Conservation (phyloP, 2,888 invertebrate species). For the Slavum lentiscoides region DNA sequence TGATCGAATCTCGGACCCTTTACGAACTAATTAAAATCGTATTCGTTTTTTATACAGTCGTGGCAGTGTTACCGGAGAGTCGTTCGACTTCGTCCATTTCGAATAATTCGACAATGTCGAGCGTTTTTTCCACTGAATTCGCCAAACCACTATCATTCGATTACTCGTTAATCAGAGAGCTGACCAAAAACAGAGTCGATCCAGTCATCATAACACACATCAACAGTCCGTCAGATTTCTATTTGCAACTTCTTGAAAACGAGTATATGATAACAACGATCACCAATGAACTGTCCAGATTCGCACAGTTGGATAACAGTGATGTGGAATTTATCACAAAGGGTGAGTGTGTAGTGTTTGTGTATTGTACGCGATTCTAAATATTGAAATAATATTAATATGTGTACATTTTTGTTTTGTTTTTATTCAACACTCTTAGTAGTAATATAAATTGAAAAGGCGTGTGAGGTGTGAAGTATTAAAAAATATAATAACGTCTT, state of each 20-base stretch:
- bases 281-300: not conserved
- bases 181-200: not conserved
- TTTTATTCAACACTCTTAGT: too few relatives aligned
- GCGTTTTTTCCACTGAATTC: too few relatives aligned
- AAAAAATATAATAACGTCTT: too few relatives aligned
- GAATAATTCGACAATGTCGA: not conserved
- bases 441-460: too few relatives aligned
- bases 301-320: not conserved
- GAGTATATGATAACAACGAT: not conserved
- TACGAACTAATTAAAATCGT: too few relatives aligned
- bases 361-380: not conserved
- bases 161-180: not conserved
- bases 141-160: not conserved
- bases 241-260: slow-evolving; percentile 16
- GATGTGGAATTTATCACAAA: not conserved
- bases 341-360: not conserved
- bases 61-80: too few relatives aligned
- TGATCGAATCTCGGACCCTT: too few relatives aligned
- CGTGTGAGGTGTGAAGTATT: too few relatives aligned
- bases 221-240: slow-evolving; percentile 41
- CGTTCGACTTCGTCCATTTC: not conserved
- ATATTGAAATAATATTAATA: too few relatives aligned
- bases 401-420: too few relatives aligned
- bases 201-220: not conserved
- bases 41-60: too few relatives aligned